A percentile compares a stretch with the other conserved stretches of the same genome.
Conservation (phyloP, 2,113 vertebrate genomes). For the Myrmophylax atrothorax region DNA sequence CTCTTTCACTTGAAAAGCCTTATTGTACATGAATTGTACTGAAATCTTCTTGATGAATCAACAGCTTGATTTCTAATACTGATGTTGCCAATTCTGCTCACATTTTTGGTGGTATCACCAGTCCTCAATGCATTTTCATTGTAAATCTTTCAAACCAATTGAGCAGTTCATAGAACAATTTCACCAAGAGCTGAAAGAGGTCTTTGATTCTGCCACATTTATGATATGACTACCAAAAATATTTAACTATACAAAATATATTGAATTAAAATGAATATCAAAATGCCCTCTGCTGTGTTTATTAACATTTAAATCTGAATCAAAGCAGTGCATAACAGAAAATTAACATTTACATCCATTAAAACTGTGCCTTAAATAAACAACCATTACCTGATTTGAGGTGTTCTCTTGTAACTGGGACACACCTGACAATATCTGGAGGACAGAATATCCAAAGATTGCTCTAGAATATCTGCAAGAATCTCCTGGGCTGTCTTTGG, state of each 20-base stretch:
- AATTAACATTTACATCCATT: not conserved
- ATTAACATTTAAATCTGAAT: not conserved
- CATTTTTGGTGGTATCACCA: not conserved
- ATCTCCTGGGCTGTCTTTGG: constrained; percentile 81
- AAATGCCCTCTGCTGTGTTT: not conserved
- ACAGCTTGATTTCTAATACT: not conserved
- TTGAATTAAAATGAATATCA: not conserved
- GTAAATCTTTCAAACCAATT: not conserved
- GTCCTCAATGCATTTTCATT: not conserved
- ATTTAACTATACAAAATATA: not conserved
- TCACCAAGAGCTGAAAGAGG: not conserved
- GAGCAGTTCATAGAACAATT: not conserved
- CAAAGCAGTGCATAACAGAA: not conserved
- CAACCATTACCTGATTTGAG: constrained; percentile 89
- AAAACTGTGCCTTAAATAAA: not conserved
- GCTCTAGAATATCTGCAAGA: constrained; percentile 85
- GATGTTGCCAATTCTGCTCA: not conserved
- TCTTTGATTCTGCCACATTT: not conserved
- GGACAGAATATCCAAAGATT: constrained; percentile 83
- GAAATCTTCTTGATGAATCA: not conserved
- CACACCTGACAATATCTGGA: constrained; percentile 85
- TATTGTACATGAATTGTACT: not conserved
- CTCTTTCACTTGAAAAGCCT: not conserved
- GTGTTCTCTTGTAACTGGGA: constrained; percentile 87
- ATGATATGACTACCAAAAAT: not conserved